Base-by-base conservation (phyloP, 2,888 invertebrate genomes). In the Himalopsyche kuldschensis region DNA sequence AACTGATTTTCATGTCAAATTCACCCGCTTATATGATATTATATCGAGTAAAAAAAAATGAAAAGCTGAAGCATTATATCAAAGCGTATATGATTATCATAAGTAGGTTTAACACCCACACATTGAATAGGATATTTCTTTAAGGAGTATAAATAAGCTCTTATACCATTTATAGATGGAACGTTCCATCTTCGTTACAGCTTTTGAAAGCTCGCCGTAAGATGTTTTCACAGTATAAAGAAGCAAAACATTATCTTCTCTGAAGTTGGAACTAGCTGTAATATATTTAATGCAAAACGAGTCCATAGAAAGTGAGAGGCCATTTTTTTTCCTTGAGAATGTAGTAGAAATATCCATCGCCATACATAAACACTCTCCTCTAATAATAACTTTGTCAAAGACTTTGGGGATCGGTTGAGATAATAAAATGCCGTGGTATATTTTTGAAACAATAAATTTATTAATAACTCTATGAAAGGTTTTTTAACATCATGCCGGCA, bases 161-260 rank as follows among this genome's bases (percentile, higher is more conserved):
- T 69, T 11, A 69, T 69, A 11, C 69, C 69, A 69, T 69, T 69
- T 69, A 69, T 69, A 69, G 69, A 24, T 27, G 69, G 27, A 69
- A 24, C 69, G 69, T 69, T 69, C 69, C 69, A 69, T 69, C 69
- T 69, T 69, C 69, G 69, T 69, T 69, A 69, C 69, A 27, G 27
- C 69, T 69, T 69, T 69, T 69, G 69, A 69, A 27, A 69, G 69
- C 24, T 15, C 69, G 69, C 24, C 6, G 76, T 20, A 76, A 77
- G 77, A 81, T 81, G 81, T 81, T 81, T 81, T 81, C 46, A 81
- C 77, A 69, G 81, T 77, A 81, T 81, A 81, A 81, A 81, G 76
- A 76, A 35, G 48, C 78, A 81, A 63, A 81, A 81, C 81, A 81
- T 77, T 35, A 55, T 79, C 69, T 27, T 41, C 30, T 69, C 17